Conservation (phyloP, 1,140 invertebrate species). For the Diachasma alloeum region DNA sequence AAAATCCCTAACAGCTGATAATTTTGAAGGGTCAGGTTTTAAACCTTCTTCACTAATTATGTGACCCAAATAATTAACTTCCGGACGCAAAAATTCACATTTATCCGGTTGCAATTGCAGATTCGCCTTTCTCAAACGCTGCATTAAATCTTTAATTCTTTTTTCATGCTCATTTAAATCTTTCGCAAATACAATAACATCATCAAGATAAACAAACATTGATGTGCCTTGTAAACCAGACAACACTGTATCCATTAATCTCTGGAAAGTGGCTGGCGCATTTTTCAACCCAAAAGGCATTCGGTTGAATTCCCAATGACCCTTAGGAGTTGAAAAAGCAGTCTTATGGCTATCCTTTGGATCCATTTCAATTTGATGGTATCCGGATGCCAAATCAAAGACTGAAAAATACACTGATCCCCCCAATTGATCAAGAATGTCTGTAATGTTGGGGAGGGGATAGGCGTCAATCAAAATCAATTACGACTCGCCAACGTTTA, state of each 20-base stretch:
- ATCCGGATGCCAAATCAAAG: conserved; percentile 59
- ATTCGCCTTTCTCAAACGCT: not conserved
- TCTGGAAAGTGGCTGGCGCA: conserved; percentile 39
- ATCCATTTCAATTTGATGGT: conserved; percentile 58
- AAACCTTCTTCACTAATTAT: not conserved
- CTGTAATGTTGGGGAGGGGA: conserved; percentile 65
- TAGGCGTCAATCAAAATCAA: conserved; percentile 62
- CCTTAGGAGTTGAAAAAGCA: conserved; percentile 49
- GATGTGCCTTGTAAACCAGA: conserved; percentile 26
- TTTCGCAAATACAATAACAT: conserved; percentile 37
- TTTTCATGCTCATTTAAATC: not conserved
- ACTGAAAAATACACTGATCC: conserved; percentile 51
- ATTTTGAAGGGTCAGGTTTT: not conserved
- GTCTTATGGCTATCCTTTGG: conserved; percentile 52
- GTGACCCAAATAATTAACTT: not conserved
- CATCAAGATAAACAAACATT: conserved; percentile 47
- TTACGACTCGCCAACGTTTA: conserved; percentile 51
- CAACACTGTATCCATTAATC: conserved; percentile 48
- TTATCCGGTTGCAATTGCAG: not conserved
- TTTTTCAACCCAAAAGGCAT: conserved; percentile 48
- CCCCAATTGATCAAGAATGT: conserved; percentile 56
- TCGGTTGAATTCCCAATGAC: conserved; percentile 50
- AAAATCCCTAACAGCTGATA: not conserved
- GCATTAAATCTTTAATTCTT: not conserved
- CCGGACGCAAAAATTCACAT: not conserved